Evolutionary conservation across 30 jellyfish, hydroid and myxozoan genomes (phyloP).

Genomic region (Cassiopea xamachana): DNA sequence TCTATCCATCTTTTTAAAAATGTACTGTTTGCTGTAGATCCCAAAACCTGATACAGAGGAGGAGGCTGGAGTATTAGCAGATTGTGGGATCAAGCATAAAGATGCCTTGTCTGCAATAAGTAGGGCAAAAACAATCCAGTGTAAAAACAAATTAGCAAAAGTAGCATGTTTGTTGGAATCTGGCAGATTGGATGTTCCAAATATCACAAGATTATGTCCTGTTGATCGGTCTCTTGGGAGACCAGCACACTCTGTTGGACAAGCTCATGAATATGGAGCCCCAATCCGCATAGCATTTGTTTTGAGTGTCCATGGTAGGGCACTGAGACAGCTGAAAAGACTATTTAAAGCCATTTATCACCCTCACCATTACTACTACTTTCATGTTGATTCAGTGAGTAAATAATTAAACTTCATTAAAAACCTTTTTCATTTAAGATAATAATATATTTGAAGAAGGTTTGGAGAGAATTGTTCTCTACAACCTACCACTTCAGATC

Average conservation of each 20-base stretch:
- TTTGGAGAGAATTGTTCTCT: not conserved
- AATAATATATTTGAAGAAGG: not conserved
- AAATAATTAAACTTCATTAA: not conserved
- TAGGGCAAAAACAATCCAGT: constrained; percentile 81
- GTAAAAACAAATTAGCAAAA: constrained; percentile 79
- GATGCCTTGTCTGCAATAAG: constrained; percentile 95
- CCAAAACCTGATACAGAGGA: constrained; percentile 48
- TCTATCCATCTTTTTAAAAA: not conserved
- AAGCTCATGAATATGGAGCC: constrained; percentile 86
- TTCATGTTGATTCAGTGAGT: constrained; percentile 99
- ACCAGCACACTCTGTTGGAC: constrained; percentile 91
- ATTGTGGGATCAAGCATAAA: constrained; percentile 82
- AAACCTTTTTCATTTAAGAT: not conserved
- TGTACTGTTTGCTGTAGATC: constrained; percentile 1
- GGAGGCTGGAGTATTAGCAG: constrained; percentile 21
- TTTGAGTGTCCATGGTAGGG: constrained; percentile 95
- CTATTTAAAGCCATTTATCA: constrained; percentile 89
- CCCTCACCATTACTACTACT: constrained; percentile 89
- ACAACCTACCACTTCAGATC: not conserved
- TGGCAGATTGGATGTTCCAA: constrained; percentile 63
- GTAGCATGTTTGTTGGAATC: constrained; percentile 79
- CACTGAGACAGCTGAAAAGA: constrained; percentile 88
- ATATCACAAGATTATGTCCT: constrained; percentile 91
- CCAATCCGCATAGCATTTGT: constrained; percentile 87
- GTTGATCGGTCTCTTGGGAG: constrained; percentile 85